A percentile compares a stretch with the other conserved stretches of the same genome.
Conservation (phyloP, 2,888 invertebrate species). For the Caradrina clavipalpis region DNA sequence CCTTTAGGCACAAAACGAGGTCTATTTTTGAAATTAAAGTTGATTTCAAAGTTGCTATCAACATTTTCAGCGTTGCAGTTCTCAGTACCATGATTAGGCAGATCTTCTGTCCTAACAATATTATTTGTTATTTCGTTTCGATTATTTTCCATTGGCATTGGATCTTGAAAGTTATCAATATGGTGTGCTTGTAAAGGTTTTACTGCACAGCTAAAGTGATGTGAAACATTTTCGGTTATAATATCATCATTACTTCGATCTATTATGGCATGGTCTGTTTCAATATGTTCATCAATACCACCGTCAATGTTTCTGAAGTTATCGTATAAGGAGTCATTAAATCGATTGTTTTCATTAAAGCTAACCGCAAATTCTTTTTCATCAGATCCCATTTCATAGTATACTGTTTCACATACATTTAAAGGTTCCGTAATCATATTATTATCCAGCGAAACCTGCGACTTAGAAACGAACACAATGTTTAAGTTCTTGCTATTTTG, state of each 20-base stretch:
- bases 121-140: neutral
- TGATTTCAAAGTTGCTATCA: slow-evolving; percentile 43
- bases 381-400: slow-evolving; percentile 34
- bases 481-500: slow-evolving; percentile 47
- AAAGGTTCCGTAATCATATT: slow-evolving; percentile 65
- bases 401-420: slow-evolving; percentile 72
- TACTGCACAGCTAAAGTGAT: slow-evolving; percentile 60
- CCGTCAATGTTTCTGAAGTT: neutral
- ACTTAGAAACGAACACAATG: slow-evolving; percentile 65
- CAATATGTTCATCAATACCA: neutral
- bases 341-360: slow-evolving; percentile 35
- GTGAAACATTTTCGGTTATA: slow-evolving; percentile 55
- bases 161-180: slow-evolving; percentile 6
- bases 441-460: slow-evolving; percentile 21
- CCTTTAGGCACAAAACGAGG: slow-evolving; percentile 91
- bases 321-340: slow-evolving; percentile 41
- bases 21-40: slow-evolving; percentile 83
- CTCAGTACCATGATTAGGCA: neutral
- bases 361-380: slow-evolving; percentile 48
- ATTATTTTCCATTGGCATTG: neutral
- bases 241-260: neutral
- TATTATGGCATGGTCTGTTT: slow-evolving; percentile 3
- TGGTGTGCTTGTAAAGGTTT: slow-evolving; percentile 7
- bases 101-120: neutral
- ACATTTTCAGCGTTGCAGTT: neutral